Evolutionary conservation across 2,888 invertebrate species (phyloP), one percentile per base, ranked within the genome.

Genomic region (Hermaeophaga mercurialis): DNA sequence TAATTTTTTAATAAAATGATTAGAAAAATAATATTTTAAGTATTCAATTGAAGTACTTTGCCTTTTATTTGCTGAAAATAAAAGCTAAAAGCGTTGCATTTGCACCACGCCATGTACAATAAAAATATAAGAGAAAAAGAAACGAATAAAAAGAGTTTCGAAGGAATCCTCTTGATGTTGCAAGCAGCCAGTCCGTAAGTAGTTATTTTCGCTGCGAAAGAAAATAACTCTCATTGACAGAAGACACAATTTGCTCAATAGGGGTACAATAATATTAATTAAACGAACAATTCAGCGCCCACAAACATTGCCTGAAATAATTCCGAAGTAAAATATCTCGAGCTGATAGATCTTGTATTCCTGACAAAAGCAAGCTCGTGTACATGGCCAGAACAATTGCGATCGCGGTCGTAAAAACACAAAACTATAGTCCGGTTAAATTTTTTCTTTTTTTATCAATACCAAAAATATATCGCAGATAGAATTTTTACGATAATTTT

Each of bases 201-300:
- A 52, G 52, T 52, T 46, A 43, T 52, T 52, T 52, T 44, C 43
- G 52, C 43, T 31, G 34, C 43, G 52, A 52, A 43, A 52, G 52
- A 47, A 48, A 49, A 57, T 60, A 57, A 60, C 54, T 60, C 52
- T 54, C 50, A 54, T 54, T 47, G 56, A 48, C 57, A 57, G 54
- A 52, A 47, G 50, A 48, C 52, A 52, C 54, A 54, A 57, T 60
- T 57, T 50, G 52, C 57, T 52, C 54, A 50, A 44, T 50, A 41
- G 50, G 39, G 36, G 50, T 56, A 56, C 61, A 59, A 62, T 62
- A 62, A 62, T 59, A 62, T 59, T 62, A 62, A 62, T 58, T 62
- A 62, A 62, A 56, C 54, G 52, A 53, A 62, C 59, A 59, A 62
- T 59, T 62, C 58, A 56, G 56, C 61, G 57, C 59, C 61, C 57